Conservation (phyloP, 2,888 invertebrate species). For the Desoria tigrina region DNA sequence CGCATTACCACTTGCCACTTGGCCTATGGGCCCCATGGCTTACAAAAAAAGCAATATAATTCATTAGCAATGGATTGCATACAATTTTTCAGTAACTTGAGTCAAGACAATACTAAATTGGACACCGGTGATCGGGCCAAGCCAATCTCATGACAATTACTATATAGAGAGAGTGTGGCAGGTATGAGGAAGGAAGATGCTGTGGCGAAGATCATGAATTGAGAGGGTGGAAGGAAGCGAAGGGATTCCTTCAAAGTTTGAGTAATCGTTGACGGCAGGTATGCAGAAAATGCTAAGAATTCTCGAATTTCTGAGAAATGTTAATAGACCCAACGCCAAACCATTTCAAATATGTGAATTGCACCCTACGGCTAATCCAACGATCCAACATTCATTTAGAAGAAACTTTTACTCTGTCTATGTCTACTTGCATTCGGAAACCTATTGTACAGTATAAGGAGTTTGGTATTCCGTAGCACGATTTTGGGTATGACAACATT, state of each 20-base stretch:
- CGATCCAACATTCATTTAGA: background rate
- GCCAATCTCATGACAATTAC: too few relatives aligned
- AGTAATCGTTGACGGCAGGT: background rate
- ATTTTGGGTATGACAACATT: constrained; percentile 13
- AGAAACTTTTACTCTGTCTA: background rate
- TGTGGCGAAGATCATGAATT: too few relatives aligned
- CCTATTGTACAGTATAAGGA: too few relatives aligned
- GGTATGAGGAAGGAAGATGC: too few relatives aligned
- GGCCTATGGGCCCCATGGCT: too few relatives aligned
- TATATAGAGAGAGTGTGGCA: too few relatives aligned
- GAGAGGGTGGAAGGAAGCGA: background rate
- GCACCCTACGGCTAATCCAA: constrained; percentile 15
- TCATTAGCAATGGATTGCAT: too few relatives aligned
- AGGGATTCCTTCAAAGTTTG: background rate
- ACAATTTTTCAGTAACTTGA: too few relatives aligned
- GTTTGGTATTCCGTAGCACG: background rate
- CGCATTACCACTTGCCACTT: too few relatives aligned
- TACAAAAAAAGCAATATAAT: too few relatives aligned
- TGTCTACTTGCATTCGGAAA: background rate
- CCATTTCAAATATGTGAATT: constrained; percentile 16
- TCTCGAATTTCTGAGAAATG: background rate
- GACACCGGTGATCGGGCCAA: too few relatives aligned
- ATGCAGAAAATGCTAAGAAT: constrained; percentile 16
- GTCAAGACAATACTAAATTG: too few relatives aligned
- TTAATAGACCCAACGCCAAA: background rate